Evolutionary conservation across 35 echinoderm and acorn worm genomes (phyloP).

Genomic region (Patiria miniata): DNA sequence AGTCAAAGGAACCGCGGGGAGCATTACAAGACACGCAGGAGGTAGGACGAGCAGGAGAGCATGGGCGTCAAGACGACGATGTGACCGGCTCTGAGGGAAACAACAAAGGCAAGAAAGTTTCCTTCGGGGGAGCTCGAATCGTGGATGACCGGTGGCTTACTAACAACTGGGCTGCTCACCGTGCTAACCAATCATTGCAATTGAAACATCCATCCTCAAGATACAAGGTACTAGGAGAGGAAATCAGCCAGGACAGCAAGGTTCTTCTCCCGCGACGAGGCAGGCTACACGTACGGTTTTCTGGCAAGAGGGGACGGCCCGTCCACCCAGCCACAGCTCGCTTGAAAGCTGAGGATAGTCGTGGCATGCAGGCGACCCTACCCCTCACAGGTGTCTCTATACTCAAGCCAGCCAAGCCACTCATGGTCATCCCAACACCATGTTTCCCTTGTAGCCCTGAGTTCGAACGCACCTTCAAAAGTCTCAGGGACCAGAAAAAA

Average conservation of each 20-base stretch:
- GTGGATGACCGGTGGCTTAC: background rate
- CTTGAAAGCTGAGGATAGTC: background rate
- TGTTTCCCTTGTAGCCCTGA: constrained; percentile 18
- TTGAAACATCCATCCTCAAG: background rate
- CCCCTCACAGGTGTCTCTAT: background rate
- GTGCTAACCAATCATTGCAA: background rate
- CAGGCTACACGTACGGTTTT: background rate
- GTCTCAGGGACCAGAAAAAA: background rate
- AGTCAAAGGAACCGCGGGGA: background rate
- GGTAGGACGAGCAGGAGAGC: background rate
- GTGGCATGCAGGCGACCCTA: background rate
- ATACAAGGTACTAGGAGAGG: background rate
- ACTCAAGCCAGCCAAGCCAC: background rate
- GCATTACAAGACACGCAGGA: background rate
- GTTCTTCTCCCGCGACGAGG: background rate
- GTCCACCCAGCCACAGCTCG: background rate
- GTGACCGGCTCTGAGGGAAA: background rate
- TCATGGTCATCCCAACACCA: constrained; percentile 19
- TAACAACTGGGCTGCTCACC: background rate
- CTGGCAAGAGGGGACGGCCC: background rate
- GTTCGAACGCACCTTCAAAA: background rate
- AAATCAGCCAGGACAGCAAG: background rate
- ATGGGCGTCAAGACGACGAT: background rate
- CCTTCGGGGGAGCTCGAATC: background rate
- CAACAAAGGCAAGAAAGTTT: constrained; percentile 1